Evolutionary conservation across 2,113 vertebrate species (phyloP).

Genomic region (Balaenoptera acutorostrata): DNA sequence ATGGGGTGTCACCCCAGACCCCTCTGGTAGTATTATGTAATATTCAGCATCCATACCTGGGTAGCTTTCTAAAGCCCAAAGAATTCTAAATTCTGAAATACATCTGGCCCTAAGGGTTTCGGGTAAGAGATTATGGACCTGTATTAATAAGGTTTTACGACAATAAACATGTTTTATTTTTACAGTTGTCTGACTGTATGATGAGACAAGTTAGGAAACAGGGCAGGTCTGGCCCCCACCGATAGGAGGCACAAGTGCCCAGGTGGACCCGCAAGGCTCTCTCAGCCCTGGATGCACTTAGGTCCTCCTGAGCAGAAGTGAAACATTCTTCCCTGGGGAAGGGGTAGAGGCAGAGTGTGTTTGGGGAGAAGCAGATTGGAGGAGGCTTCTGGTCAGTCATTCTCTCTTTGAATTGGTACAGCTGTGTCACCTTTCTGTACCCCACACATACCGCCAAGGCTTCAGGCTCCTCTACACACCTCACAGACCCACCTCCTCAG

Average conservation of each 20-base stretch:
- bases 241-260: neutral
- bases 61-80: neutral
- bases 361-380: neutral
- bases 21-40: neutral
- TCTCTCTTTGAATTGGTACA: neutral
- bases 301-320: neutral
- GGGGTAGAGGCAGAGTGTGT: neutral
- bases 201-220: neutral
- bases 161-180: neutral
- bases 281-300: neutral
- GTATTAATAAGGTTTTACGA: neutral
- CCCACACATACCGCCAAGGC: neutral
- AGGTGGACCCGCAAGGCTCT: neutral
- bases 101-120: neutral
- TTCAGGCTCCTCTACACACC: neutral
- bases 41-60: neutral
- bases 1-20: neutral
- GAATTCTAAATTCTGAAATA: neutral
- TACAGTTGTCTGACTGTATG: neutral
- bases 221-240: neutral
- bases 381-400: neutral
- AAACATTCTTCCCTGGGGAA: neutral
- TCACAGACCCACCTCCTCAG: neutral
- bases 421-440: neutral
- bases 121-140: neutral